A percentile compares a stretch with the other conserved stretches of the same genome.
phyloP scores from a whole-genome alignment of 2,797 vertebrate genomes.

The Peromyscus nudipes region DNA sequence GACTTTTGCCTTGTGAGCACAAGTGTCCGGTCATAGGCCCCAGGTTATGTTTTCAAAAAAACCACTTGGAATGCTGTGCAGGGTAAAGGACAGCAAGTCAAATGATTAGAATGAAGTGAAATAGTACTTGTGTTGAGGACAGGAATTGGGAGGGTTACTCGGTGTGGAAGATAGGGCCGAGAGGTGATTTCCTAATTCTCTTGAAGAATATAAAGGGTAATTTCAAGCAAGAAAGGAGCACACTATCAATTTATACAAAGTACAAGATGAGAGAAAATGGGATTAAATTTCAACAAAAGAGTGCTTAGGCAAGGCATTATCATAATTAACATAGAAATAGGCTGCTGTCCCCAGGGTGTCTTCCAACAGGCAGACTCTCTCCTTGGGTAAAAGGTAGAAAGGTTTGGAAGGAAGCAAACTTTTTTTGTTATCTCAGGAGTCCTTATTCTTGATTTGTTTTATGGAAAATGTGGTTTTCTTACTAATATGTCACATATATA shows the following conservation, averaged over 20 bases:
- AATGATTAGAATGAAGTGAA: slow-evolving; percentile 40
- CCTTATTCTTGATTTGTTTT: slow-evolving; percentile 62
- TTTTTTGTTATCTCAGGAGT: slow-evolving; percentile 47
- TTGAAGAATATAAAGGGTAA: slow-evolving; percentile 73
- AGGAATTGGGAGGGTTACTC: slow-evolving; percentile 32
- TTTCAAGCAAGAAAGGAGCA: slow-evolving; percentile 81
- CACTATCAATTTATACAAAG: slow-evolving; percentile 76
- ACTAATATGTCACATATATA: neutral
- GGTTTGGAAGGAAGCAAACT: slow-evolving; percentile 43
- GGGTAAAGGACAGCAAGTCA: neutral
- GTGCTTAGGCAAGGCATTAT: slow-evolving; percentile 80
- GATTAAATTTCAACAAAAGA: slow-evolving; percentile 84
- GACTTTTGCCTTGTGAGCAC: neutral
- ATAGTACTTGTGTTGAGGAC: neutral
- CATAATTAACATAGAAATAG: slow-evolving; percentile 85
- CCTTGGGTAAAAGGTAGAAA: slow-evolving; percentile 63
- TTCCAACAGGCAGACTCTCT: slow-evolving; percentile 57
- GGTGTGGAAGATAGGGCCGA: slow-evolving; percentile 34
- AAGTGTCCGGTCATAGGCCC: neutral
- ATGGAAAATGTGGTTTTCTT: slow-evolving; percentile 56
- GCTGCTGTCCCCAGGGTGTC: slow-evolving; percentile 71
- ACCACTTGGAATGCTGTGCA: slow-evolving; percentile 27
- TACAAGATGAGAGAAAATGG: slow-evolving; percentile 80
- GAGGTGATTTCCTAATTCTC: slow-evolving; percentile 78
- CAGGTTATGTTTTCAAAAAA: slow-evolving; percentile 31